phyloP scores from a whole-genome alignment of 2,797 vertebrate species.

The Gadopsis marmoratus region DNA sequence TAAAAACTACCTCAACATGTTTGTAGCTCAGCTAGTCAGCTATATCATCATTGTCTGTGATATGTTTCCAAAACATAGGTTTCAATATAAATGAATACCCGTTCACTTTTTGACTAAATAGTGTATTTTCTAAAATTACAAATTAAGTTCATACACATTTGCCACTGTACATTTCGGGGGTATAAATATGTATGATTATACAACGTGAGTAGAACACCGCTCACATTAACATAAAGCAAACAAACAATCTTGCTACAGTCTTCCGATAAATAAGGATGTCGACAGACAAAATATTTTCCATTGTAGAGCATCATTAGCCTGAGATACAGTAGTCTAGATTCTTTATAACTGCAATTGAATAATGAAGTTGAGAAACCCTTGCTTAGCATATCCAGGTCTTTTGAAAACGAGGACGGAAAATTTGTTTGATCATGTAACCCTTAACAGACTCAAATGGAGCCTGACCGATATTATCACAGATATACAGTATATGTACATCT shows the following conservation, averaged over 20 bases:
- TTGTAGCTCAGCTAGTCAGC: not conserved
- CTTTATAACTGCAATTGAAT: not conserved
- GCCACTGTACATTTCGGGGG: not conserved
- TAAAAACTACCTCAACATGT: not conserved
- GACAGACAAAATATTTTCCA: not conserved
- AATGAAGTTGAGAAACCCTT: slow-evolving; percentile 1
- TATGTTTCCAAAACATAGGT: not conserved
- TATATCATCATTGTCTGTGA: not conserved
- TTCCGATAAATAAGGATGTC: slow-evolving; percentile 20
- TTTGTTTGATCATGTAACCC: not conserved
- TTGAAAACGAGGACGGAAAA: not conserved
- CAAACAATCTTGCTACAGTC: not conserved
- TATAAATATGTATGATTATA: not conserved
- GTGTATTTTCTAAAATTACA: not conserved
- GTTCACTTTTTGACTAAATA: not conserved
- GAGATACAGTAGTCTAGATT: not conserved
- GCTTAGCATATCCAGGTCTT: not conserved
- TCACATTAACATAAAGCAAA: not conserved
- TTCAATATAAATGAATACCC: not conserved
- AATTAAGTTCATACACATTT: not conserved
- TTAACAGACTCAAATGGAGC: not conserved
- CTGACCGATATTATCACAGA: not conserved
- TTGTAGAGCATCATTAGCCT: not conserved
- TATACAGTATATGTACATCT: not conserved
- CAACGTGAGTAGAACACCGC: not conserved